Percentiles rank a stretch among this genome's conserved stretches.
Conservation (phyloP, 2,797 vertebrate species). For the Sebastolobus altivelis region DNA sequence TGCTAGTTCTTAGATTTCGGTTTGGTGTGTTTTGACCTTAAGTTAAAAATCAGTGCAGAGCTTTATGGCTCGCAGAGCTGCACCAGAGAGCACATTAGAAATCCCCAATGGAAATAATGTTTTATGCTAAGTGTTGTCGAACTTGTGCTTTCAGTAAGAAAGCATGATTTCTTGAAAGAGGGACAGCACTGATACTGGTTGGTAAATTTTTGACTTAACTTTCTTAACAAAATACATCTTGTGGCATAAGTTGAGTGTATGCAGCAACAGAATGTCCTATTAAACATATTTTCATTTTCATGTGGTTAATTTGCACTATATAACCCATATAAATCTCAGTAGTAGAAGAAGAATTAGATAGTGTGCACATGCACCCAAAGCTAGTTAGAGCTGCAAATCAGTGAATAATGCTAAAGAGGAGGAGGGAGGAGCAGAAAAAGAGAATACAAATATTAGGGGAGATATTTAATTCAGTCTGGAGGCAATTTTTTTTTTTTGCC, state of each 20-base stretch:
- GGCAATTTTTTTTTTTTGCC: background rate
- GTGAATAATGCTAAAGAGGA: background rate
- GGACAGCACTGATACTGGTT: background rate
- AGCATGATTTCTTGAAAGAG: background rate
- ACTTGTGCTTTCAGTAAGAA: background rate
- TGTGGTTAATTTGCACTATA: background rate
- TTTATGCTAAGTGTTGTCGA: background rate
- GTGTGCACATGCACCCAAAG: background rate
- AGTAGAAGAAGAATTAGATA: background rate
- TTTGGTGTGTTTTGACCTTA: too few species aligned
- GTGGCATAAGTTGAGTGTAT: background rate
- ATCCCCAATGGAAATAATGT: background rate
- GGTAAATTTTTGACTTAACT: background rate
- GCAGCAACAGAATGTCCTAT: background rate
- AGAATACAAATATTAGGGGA: background rate
- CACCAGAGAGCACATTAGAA: background rate
- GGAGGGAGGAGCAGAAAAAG: background rate
- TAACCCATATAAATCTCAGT: background rate
- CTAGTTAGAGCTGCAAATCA: background rate
- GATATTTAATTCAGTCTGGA: background rate
- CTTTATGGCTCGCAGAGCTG: background rate
- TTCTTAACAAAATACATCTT: background rate
- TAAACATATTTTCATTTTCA: background rate
- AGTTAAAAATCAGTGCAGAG: background rate
- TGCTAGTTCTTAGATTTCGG: too few species aligned